phyloP scores from a whole-genome alignment of 2,113 vertebrate genomes.

The Rutilus rutilus region DNA sequence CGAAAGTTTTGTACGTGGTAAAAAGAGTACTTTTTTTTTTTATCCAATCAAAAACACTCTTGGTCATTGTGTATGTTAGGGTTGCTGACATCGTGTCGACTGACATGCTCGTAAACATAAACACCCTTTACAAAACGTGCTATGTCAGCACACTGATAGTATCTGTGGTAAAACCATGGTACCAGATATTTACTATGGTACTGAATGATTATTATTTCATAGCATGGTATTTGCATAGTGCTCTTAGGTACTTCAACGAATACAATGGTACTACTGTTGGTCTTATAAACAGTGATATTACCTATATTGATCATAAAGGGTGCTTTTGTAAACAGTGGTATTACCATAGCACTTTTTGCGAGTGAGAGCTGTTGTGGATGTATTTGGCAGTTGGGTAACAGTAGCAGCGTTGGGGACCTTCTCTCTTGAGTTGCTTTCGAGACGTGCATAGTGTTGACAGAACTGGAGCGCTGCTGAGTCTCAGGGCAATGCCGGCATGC shows the following conservation, averaged over 20 bases:
- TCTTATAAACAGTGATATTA: neutral
- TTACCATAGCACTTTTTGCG: neutral
- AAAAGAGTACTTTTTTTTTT: neutral
- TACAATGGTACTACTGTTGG: neutral
- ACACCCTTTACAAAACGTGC: neutral
- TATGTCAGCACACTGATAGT: neutral
- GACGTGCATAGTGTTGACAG: constrained; percentile 53
- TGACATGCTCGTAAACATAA: neutral
- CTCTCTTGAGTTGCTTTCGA: constrained; percentile 50
- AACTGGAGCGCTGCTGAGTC: constrained; percentile 55
- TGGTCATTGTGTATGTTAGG: too few relatives aligned
- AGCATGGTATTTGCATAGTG: neutral
- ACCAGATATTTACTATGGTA: neutral
- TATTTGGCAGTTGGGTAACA: constrained; percentile 22
- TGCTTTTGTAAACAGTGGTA: neutral
- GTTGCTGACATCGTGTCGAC: too few relatives aligned
- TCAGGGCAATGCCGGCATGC: constrained; percentile 45
- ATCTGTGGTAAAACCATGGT: neutral
- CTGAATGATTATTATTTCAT: neutral
- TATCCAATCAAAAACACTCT: too few relatives aligned
- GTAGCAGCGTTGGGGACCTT: constrained; percentile 38
- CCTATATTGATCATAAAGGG: too few relatives aligned
- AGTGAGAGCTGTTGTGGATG: neutral
- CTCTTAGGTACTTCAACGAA: neutral
- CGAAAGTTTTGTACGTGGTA: neutral